Evolutionary conservation across 2,113 vertebrate species (phyloP), one percentile per base, ranked within the genome.

Genomic region (Pelodiscus sinensis): DNA sequence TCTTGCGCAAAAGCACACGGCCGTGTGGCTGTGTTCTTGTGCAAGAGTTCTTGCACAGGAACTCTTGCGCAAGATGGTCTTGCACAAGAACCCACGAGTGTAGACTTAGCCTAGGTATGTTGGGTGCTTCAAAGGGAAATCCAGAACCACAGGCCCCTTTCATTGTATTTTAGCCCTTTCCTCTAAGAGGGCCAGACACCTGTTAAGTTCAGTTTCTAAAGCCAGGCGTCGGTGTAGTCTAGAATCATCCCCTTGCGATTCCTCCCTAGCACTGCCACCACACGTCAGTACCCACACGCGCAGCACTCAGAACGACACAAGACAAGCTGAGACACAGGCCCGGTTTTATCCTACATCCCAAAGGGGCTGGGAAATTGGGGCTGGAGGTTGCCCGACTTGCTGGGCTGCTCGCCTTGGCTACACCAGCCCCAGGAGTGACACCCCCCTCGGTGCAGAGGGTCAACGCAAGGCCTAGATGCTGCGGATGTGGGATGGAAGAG

Each of bases 371-470:
- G 31, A 60, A 15, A 90, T 57, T 1, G 0, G 52, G 38, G 82
- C 85, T n/a, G 38, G 27, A 50, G 52, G 2, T 22, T 14, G 4
- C 38, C 1, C 0, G 4, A n/a, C 0, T 2, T 7, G 19, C 4
- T 7, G 21, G 3, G 3, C 29, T 18, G 87, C 50, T 60, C 12
- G 2, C 1, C 12, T 9, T 24, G 6, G 3, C 52, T 77, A 14
- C 21, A 44, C 11, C 38, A 83, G 3, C 25, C 77, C 31, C 71
- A 0, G 35, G 9, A 50, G 24, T 6, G 73, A 44, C 22, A 77
- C 9, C 12, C 38, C 2, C 11, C 68, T 50, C 75, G 12, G 5
- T 21, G 62, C 2, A 9, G 80, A 35, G 51, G 24, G 78, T 13
- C 38, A 24, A 71, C 35, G n/a, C 38, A 24, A 71, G 18, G 18